Evolutionary conservation across 2,888 invertebrate genomes (phyloP), one percentile per base, ranked within the genome.

Genomic region (Thecophora atra): DNA sequence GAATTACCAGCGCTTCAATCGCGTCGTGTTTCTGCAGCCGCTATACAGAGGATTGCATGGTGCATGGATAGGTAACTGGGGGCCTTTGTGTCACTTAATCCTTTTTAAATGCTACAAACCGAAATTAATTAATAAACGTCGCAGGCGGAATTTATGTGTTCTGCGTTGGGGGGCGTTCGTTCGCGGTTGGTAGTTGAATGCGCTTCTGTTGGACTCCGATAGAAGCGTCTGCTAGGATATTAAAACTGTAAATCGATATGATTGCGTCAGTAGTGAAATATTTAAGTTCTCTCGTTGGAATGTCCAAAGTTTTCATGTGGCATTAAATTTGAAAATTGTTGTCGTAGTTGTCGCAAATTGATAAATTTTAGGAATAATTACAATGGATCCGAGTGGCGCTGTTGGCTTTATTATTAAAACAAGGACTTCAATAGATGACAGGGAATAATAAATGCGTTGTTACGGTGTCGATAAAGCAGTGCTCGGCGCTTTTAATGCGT

Each of bases 91-190:
- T 77, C 77, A 83, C 81, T 81, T 83, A 83, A 83, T 83, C 83
- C 84, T 83, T 84, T 79, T 81, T 78, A 81, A 83, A 81, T 83
- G 79, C 77, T 77, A 77, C 77, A 79, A 78, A 81, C 79, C 78
- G 78, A 84, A 83, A 83, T 83, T 83, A 83, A 83, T 83, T 83
- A 84, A 84, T 82, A 80, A 83, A 82, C 82, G 82, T 80, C 83
- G 82, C 83, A 81, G 83, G 77, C 81, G 79, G 80, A 81, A 84
- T 82, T 84, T 82, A 84, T 84, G 83, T 79, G 64, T 69, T 72
- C 56, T 72, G 67, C 28, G 64, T 15, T 37, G 70, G 70, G 6
- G 1, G 44, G 26, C 17, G 62, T 13, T 37, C 52, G 30, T 17
- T 19, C 30, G 70, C 70, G 19, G 63, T 24, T 13, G 13, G 62